Evolutionary conservation across 2,888 invertebrate genomes (phyloP).

Genomic region (Aspidiotus destructor): DNA sequence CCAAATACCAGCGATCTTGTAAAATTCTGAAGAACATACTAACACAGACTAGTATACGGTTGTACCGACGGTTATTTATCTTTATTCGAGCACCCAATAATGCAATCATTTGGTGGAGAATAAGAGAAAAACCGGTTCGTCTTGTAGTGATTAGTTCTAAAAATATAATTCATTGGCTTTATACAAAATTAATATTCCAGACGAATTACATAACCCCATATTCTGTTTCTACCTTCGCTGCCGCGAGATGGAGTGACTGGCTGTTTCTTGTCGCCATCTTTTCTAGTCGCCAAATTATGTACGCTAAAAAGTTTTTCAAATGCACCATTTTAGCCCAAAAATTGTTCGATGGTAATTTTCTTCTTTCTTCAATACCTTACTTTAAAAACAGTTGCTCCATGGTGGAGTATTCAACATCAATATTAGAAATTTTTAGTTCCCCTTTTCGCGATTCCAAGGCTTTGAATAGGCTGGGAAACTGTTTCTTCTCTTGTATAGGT

Average conservation of each 20-base stretch:
- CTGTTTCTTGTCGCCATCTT: too few species aligned
- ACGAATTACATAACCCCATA: too few species aligned
- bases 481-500: conserved; percentile 48
- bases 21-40: too few species aligned
- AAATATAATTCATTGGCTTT: background rate
- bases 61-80: too few species aligned
- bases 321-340: too few species aligned
- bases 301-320: too few species aligned
- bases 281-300: too few species aligned
- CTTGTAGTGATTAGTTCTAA: background rate
- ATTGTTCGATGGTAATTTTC: too few species aligned
- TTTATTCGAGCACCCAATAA: conserved; percentile 1
- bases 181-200: background rate
- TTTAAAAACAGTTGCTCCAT: conserved; percentile 86
- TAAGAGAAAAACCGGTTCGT: background rate
- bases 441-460: conserved; percentile 52
- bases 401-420: conserved; percentile 79
- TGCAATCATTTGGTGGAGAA: conserved; percentile 8
- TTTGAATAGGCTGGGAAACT: conserved; percentile 54
- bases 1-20: too few species aligned
- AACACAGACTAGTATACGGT: too few species aligned
- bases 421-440: conserved; percentile 57
- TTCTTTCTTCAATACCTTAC: conserved; percentile 42
- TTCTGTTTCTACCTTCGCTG: too few species aligned
- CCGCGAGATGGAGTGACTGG: too few species aligned